phyloP scores from a whole-genome alignment of 2,113 vertebrate genomes.

The Zeus faber region DNA sequence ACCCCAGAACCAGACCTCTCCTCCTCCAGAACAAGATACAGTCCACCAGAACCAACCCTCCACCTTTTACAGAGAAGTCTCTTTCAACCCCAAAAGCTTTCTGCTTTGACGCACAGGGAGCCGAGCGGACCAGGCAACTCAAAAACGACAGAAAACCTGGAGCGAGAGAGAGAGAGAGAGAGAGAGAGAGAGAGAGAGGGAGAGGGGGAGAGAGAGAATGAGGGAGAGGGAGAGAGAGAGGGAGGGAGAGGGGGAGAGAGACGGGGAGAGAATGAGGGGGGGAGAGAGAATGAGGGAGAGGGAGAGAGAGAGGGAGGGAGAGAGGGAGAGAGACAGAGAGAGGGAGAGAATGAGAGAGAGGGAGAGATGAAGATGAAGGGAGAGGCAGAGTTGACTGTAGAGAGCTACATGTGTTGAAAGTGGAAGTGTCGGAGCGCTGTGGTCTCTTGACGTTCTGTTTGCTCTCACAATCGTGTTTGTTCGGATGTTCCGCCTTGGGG shows the following conservation, averaged over 20 bases:
- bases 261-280: too few species aligned
- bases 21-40: too few species aligned
- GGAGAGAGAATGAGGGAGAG: neutral
- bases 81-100: too few species aligned
- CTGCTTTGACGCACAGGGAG: too few species aligned
- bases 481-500: neutral
- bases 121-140: too few species aligned
- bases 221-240: neutral
- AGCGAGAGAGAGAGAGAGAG: neutral
- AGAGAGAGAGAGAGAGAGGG: neutral
- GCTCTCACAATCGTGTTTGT: conserved; percentile 16
- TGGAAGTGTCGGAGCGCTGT: conserved; percentile 4
- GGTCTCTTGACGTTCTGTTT: conserved; percentile 10
- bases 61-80: too few species aligned
- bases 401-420: too few species aligned
- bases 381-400: neutral
- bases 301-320: neutral
- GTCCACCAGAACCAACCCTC: too few species aligned
- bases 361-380: neutral
- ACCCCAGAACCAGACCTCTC: too few species aligned
- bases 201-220: neutral
- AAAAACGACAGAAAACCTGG: too few species aligned
- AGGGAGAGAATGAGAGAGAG: neutral
- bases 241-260: neutral
- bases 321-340: neutral